Evolutionary conservation across 2,888 invertebrate species (phyloP), one percentile per base, ranked within the genome.

Genomic region (Phaonia tiefii): DNA sequence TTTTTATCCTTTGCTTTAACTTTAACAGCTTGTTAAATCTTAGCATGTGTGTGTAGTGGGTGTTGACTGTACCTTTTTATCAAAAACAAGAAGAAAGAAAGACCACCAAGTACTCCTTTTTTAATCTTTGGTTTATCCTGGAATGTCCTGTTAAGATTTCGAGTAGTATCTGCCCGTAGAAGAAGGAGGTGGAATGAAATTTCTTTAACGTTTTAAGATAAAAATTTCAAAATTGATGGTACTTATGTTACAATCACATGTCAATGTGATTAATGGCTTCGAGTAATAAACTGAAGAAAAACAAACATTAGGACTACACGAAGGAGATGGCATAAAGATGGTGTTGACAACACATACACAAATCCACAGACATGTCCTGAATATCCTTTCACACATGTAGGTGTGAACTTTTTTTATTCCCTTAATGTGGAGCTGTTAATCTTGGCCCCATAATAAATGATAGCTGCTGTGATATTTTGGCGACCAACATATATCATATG

Each of bases 181-280:
- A 31, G 31, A 31, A 8, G 31, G 31, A 8, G 31, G 8, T 3
- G 31, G 31, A 31, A 31, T 3, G 31, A 5, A 31, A n/a, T 26
- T 20, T 49, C 49, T n/a, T 58, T 46, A 58, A 58, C 46, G 56
- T 66, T 15, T 31, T 31, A 51, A 46, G 58, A 72, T 60, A 67
- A 67, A 77, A 51, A 60, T 67, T 58, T 37, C 46, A 69, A 69
- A 69, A 67, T 67, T 39, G 37, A 58, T 58, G 22, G 25, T 42
- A 69, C 54, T 56, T 22, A 46, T 66, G 15, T 63, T 5, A 58
- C 67, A 78, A 81, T 78, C 80, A 75, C 75, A 75, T 72, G 75
- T 75, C 80, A 78, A 72, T 72, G 63, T 81, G 77, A 81, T 78
- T 78, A 81, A 81, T 81, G 58, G 37, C 37, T 72, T 46, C 60